Percentiles rank a stretch among this genome's conserved stretches.
phyloP scores from a whole-genome alignment of 2,888 invertebrate species.

The Cryptops parisi region DNA sequence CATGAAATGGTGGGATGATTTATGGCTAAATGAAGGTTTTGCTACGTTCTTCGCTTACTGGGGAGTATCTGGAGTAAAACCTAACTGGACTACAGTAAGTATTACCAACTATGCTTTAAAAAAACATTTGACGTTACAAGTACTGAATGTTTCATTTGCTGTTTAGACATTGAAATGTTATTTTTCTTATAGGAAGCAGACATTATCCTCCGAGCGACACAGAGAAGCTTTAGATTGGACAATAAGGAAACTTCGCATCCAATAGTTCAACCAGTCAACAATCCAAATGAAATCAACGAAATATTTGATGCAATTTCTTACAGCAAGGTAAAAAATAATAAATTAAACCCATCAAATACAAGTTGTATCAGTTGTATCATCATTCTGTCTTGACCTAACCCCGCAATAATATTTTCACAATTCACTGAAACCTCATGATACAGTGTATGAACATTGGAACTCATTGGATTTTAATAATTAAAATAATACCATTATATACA shows the following conservation, averaged over 20 bases:
- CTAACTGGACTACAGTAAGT: not conserved
- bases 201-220: slow-evolving; percentile 26
- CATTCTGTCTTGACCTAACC: no score
- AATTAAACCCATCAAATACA: not conserved
- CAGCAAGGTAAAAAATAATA: slow-evolving; percentile 48
- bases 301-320: slow-evolving; percentile 86
- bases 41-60: not conserved
- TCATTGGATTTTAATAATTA: no score
- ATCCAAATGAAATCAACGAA: slow-evolving; percentile 79
- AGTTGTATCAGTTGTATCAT: no score
- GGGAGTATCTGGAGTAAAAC: not conserved
- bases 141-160: no score
- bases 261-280: slow-evolving; percentile 66
- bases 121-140: no score
- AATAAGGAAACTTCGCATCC: slow-evolving; percentile 74
- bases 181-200: not conserved
- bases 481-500: no score
- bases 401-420: no score
- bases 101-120: not conserved
- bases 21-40: not conserved
- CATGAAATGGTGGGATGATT: not conserved
- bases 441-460: no score
- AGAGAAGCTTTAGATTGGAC: slow-evolving; percentile 57
- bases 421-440: no score
- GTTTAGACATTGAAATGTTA: no score